Conservation (phyloP, 2,888 invertebrate genomes). For the Gasteruption jaculator region DNA sequence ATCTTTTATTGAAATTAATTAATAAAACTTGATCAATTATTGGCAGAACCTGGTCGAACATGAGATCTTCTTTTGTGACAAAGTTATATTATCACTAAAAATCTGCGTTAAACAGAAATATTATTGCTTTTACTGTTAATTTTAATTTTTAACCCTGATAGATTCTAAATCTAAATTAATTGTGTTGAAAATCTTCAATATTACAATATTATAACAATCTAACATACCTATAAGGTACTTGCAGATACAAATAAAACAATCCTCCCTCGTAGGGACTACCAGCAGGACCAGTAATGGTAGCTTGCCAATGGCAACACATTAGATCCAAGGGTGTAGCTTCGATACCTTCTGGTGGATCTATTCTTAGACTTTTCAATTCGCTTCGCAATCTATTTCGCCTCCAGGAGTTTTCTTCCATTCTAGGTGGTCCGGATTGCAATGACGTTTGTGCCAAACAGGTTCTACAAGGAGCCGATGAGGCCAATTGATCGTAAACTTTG, state of each 20-base stretch:
- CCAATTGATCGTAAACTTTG: slow-evolving; percentile 61
- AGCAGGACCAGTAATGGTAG: slow-evolving; percentile 84
- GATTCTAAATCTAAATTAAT: neutral
- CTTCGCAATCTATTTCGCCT: slow-evolving; percentile 73
- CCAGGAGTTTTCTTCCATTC: slow-evolving; percentile 74
- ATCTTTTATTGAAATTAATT: neutral
- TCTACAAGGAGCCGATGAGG: slow-evolving; percentile 62
- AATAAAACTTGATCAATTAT: neutral
- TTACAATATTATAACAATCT: neutral
- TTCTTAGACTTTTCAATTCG: slow-evolving; percentile 67
- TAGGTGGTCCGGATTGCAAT: slow-evolving; percentile 59
- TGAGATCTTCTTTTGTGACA: no score
- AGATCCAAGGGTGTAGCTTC: slow-evolving; percentile 76
- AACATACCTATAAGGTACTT: slow-evolving; percentile 74
- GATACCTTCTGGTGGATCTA: slow-evolving; percentile 83
- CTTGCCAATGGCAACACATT: slow-evolving; percentile 89
- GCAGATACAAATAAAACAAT: slow-evolving; percentile 83
- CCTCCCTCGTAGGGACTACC: slow-evolving; percentile 95
- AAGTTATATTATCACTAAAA: no score
- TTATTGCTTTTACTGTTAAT: no score
- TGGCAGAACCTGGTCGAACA: neutral
- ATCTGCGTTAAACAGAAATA: no score
- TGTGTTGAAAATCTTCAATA: slow-evolving; percentile 7
- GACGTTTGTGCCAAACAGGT: slow-evolving; percentile 85
- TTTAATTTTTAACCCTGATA: no score